These are phyloP conservation scores for Conus ventricosus DNA, from an alignment of 1,140 invertebrate genomes.

Conservation along the genomic window DNA sequence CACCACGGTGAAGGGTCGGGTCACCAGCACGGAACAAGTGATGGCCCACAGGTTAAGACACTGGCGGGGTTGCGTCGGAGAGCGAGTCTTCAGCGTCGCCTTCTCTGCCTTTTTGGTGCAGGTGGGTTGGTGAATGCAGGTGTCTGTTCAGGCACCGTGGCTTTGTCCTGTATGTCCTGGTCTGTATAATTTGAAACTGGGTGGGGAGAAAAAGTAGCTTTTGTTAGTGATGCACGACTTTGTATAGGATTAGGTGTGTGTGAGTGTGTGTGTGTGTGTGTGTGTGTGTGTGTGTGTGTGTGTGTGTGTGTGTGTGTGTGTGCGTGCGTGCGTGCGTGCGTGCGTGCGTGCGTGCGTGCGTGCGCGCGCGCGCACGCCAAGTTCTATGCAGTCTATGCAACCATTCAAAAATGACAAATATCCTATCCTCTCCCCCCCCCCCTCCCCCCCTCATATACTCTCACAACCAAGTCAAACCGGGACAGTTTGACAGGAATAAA, in stretches of 20 bases:
- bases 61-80: background rate
- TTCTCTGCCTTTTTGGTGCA: background rate
- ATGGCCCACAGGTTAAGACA: background rate
- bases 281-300: background rate
- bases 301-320: conserved; percentile 15
- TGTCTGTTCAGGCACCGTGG: too few species aligned
- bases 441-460: background rate
- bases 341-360: too few species aligned
- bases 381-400: too few species aligned
- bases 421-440: background rate
- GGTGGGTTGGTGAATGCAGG: background rate
- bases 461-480: too few species aligned
- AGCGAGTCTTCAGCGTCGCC: background rate
- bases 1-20: background rate
- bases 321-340: background rate
- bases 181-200: too few species aligned
- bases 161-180: too few species aligned
- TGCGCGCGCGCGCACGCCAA: too few species aligned
- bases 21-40: background rate
- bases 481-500: too few species aligned
- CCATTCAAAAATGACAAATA: too few species aligned
- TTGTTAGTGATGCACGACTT: too few species aligned
- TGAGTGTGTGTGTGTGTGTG: conserved; percentile 3
- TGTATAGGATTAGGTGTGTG: background rate
- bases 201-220: too few species aligned